Evolutionary conservation across 2,888 invertebrate species (phyloP).

Genomic region (Nomada hirtipes): DNA sequence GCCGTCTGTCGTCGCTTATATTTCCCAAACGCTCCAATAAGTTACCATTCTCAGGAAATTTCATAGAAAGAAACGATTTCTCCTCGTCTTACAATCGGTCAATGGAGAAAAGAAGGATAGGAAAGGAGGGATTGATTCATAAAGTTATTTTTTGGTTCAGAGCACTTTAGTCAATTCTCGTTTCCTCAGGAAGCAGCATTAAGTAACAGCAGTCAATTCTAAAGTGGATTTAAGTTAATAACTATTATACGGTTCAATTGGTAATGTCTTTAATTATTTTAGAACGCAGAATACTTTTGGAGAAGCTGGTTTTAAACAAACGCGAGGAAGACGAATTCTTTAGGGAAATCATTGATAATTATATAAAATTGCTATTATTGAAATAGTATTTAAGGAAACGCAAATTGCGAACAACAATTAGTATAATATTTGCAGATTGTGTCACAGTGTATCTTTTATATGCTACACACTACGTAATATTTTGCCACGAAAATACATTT

Average conservation of each 20-base stretch:
- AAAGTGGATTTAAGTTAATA: neutral
- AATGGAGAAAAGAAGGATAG: constrained; percentile 26
- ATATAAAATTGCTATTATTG: too few relatives aligned
- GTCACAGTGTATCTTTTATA: too few relatives aligned
- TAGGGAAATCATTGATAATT: too few relatives aligned
- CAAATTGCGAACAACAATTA: too few relatives aligned
- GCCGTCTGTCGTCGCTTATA: constrained; percentile 48
- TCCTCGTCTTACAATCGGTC: constrained; percentile 20
- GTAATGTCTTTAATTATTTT: neutral
- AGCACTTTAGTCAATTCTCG: constrained; percentile 27
- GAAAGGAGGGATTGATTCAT: constrained; percentile 43
- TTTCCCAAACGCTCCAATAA: constrained; percentile 54
- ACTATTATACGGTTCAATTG: neutral
- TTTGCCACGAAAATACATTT: too few relatives aligned
- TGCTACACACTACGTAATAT: too few relatives aligned
- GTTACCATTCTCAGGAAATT: constrained; percentile 19
- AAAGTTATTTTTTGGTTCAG: constrained; percentile 44
- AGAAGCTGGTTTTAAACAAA: neutral
- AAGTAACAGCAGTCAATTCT: neutral
- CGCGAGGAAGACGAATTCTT: neutral
- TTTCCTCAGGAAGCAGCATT: neutral
- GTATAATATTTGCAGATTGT: too few relatives aligned
- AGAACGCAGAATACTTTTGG: neutral
- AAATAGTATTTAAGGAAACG: too few relatives aligned
- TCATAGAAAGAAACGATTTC: constrained; percentile 33